A percentile compares a stretch with the other conserved stretches of the same genome.
These are phyloP conservation scores for Rhynchotus rufescens DNA, from an alignment of 2,797 vertebrate species.

Conservation along the genomic window DNA sequence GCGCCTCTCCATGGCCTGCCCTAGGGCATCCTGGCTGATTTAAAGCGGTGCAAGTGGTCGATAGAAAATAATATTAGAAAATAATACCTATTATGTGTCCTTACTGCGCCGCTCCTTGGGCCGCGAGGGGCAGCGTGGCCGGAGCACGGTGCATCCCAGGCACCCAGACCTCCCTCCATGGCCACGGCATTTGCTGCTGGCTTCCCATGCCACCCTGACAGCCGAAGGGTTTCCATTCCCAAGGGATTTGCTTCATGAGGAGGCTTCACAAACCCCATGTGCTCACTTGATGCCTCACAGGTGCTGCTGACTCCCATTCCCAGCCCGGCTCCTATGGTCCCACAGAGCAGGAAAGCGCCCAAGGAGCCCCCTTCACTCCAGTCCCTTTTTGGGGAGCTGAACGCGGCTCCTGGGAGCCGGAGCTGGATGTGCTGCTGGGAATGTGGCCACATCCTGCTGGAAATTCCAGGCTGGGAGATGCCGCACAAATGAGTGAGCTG, in stretches of 20 bases:
- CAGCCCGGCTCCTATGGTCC: no score
- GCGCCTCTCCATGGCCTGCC: no score
- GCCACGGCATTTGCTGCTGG: not conserved
- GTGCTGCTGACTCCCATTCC: no score
- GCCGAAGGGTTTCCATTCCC: not conserved
- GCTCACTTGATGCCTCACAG: no score
- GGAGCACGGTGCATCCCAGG: no score
- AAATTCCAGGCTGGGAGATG: no score
- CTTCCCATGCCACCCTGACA: not conserved
- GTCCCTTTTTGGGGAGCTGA: not conserved
- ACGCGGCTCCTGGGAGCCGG: not conserved
- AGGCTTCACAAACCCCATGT: not conserved
- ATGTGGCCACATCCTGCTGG: no score
- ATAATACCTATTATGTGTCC: not conserved
- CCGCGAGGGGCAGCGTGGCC: no score
- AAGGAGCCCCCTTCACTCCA: no score
- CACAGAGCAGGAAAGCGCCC: not conserved
- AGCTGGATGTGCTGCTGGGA: no score
- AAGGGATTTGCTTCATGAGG: slow-evolving; percentile 40
- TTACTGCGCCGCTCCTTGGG: no score
- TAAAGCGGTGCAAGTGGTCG: not conserved
- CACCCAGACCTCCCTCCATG: not conserved
- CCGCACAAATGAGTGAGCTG: no score
- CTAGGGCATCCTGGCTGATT: not conserved
- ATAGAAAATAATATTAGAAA: not conserved